phyloP scores from a whole-genome alignment of 2,888 invertebrate genomes.

The Sphaerophoria taeniata region DNA sequence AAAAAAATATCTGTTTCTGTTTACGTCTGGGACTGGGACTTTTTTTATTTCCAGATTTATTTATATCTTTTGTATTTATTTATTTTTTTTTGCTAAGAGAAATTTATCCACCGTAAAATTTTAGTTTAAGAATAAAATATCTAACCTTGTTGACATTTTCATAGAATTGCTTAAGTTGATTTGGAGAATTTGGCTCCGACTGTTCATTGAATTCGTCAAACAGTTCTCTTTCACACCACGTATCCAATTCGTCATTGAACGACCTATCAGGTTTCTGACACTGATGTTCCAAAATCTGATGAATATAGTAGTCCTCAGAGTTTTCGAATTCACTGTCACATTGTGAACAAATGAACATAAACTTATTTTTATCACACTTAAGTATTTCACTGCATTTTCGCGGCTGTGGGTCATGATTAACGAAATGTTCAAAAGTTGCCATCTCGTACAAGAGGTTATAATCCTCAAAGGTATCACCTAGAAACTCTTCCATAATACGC shows the following conservation, averaged over 20 bases:
- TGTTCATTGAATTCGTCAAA: constrained; percentile 54
- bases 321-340: constrained; percentile 68
- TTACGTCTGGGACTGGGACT: constrained; percentile 43
- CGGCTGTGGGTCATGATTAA: constrained; percentile 64
- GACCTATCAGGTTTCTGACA: constrained; percentile 23
- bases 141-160: constrained; percentile 64
- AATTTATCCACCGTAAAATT: neutral
- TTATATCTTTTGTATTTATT: constrained; percentile 13
- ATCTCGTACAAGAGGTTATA: constrained; percentile 56
- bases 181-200: constrained; percentile 19
- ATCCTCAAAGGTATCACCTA: constrained; percentile 61
- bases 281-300: constrained; percentile 65
- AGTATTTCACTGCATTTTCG: constrained; percentile 68
- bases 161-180: constrained; percentile 55
- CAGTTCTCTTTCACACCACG: constrained; percentile 57
- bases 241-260: constrained; percentile 45
- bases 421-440: constrained; percentile 62
- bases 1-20: constrained; percentile 44
- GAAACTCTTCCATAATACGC: constrained; percentile 53
- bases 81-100: neutral
- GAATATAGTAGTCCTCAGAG: constrained; percentile 58
- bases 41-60: constrained; percentile 19
- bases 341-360: constrained; percentile 69
- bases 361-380: constrained; percentile 70
- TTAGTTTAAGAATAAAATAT: too few relatives aligned